Percentiles rank a stretch among this genome's conserved stretches.
Conservation (phyloP, 2,797 vertebrate species). For the Argyrosomus regius region DNA sequence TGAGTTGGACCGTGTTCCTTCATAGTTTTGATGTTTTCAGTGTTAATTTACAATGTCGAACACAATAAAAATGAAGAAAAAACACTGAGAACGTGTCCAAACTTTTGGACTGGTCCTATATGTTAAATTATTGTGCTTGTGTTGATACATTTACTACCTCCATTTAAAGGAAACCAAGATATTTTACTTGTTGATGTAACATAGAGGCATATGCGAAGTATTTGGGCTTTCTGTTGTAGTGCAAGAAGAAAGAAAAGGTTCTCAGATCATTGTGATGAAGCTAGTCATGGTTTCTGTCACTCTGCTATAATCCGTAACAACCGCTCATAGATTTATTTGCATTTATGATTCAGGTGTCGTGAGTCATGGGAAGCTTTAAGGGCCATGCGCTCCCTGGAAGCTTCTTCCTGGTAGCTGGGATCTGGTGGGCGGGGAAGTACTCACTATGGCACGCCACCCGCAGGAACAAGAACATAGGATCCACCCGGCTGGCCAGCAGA, state of each 20-base stretch:
- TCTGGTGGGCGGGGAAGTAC: constrained; percentile 94
- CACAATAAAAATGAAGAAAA: no score
- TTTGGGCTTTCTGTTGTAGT: neutral
- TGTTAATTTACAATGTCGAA: no score
- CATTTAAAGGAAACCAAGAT: neutral
- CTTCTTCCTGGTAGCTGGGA: constrained; percentile 89
- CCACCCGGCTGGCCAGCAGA: constrained; percentile 87
- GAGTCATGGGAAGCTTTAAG: constrained; percentile 91
- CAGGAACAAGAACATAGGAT: constrained; percentile 88
- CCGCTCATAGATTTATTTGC: constrained; percentile 13
- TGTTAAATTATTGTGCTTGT: neutral
- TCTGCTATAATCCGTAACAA: neutral
- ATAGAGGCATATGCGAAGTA: no score
- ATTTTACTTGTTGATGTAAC: neutral
- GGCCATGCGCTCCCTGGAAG: constrained; percentile 93
- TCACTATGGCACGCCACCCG: constrained; percentile 89
- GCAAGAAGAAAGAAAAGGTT: neutral
- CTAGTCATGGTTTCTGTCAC: neutral
- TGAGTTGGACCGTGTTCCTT: no score
- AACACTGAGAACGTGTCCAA: no score
- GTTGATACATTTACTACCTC: neutral
- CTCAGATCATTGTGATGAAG: neutral
- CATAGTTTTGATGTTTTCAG: no score
- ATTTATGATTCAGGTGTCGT: constrained; percentile 28
- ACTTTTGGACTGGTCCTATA: no score